Evolutionary conservation across 2,888 invertebrate genomes (phyloP), one percentile per base, ranked within the genome.

Genomic region (Drosophila flavopinicola): DNA sequence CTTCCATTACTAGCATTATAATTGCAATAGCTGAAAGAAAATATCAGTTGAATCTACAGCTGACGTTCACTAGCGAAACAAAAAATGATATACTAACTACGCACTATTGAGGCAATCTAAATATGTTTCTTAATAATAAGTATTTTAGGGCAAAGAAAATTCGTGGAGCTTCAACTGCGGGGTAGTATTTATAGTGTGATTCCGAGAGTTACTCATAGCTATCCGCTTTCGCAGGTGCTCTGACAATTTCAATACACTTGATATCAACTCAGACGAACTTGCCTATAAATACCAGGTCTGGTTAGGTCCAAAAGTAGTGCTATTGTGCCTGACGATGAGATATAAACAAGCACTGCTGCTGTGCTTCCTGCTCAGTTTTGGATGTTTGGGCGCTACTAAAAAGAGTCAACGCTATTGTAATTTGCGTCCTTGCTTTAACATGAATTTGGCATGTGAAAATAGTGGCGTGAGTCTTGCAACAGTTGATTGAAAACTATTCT

Each of bases 391-490:
- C 0, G 6, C 20, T 15, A 9, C 1, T 0, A 9, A 5, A 6
- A 0, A 1, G 6, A 11, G 45, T 1, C 17, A 13, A 1, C 17
- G 6, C 0, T 53, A 61, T 35, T 78, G 79, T 10, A 6, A 9
- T 0, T 20, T 56, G 9, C 7, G 6, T 13, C 25, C 57, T 1
- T 78, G 78, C 1, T 29, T 30, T 1, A 0, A 0, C 0, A 1
- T 10, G 1, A 78, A 76, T 27, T n/a, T 70, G 7, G 25, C 73
- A 3, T 76, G 77, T 17, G 3, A 44, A 5, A 65, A 58, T 23
- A 42, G 42, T 6, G 53, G 32, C 0, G 77, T 76, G 24, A 49
- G 64, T 58, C n/a, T 23, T 32, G n/a, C 3, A 37, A 17, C 23
- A 0, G 3, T 13, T 6, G 1, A 1, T 11, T 0, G 0, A 25